Base-by-base conservation (phyloP, 2,113 vertebrate genomes). In the Pituophis catenifer region DNA sequence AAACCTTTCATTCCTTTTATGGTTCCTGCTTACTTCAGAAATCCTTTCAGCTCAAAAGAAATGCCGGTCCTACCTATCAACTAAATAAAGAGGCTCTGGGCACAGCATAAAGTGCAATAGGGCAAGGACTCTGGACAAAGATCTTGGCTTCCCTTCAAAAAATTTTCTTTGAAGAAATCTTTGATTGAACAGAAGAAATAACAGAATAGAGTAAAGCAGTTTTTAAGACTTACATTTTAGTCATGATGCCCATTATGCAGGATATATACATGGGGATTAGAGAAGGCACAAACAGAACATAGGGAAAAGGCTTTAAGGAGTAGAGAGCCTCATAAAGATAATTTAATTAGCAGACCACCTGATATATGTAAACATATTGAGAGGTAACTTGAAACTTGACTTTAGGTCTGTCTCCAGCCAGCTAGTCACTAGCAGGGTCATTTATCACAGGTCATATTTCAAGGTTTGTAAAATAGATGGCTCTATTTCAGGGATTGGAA, bases 1-100 rank as follows among this genome's bases (percentile, higher is more conserved):
- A 92, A 94, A 90, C 48, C 23, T 85, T 93, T 59, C 15, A 29
- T 24, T 93, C 57, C 9, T 58, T 90, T 58, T 12, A 24, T 1
- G 44, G 2, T 38, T 85, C 62, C 75, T 11, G 1, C 58, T 0
- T 0, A 91, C 70, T 94, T 5, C 54, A 0, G 1, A 54, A 57
- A 89, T 90, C 3, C 0, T 13, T 86, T 7, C 59, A n/a, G 90
- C 89, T 70, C 89, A 21, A 29, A 58, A 90, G 91, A 15, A 29
- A 38, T 3, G 10, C 10, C 91, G 0, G 0, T 1, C 2, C 57
- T 44, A 89, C 0, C 62, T 90, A 81, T 86, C 21, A 38, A 53
- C 26, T 86, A 75, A 55, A 59, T n/a, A 53, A 19, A 1, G 5
- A 48, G 70, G 21, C 70, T 81, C 5, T 7, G 13, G 55, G 21